Percentiles rank a stretch among this genome's conserved stretches.
Conservation (phyloP, 1,140 invertebrate species). For the Euschistus heros region DNA sequence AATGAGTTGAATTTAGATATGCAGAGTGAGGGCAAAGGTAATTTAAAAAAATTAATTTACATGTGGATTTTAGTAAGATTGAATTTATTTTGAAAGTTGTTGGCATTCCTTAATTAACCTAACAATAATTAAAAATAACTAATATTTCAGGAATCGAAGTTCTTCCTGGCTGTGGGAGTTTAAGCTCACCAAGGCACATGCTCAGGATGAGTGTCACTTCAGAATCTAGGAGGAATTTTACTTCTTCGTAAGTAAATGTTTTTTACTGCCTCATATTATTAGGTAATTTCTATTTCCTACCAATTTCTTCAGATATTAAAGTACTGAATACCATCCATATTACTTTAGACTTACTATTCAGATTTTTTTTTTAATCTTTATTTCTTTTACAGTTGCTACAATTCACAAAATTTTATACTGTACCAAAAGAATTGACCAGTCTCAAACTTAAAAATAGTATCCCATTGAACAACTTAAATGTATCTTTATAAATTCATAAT, state of each 20-base stretch:
- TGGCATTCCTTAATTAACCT: too few species aligned
- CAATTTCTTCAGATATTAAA: too few species aligned
- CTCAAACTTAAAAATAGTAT: too few species aligned
- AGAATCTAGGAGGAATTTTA: constrained; percentile 15
- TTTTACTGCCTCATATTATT: background rate
- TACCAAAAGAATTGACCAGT: too few species aligned
- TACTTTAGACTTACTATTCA: too few species aligned
- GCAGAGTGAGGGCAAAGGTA: constrained; percentile 17
- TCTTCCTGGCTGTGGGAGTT: constrained; percentile 15
- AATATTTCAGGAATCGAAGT: constrained; percentile 17
- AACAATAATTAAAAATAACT: background rate
- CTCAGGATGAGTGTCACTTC: constrained; percentile 14
- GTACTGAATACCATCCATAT: too few species aligned
- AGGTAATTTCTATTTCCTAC: too few species aligned
- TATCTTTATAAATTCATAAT: too few species aligned
- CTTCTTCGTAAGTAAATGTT: constrained; percentile 1
- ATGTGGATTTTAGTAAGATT: background rate
- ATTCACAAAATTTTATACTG: too few species aligned
- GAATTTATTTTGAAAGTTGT: background rate
- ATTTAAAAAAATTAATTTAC: background rate
- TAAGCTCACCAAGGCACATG: constrained; percentile 16
- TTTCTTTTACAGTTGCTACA: too few species aligned
- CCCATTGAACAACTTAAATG: too few species aligned
- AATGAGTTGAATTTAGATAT: constrained; percentile 11
- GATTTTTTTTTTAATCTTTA: too few species aligned